phyloP scores from a whole-genome alignment of 2,113 vertebrate species.

The Brachionichthys hirsutus region DNA sequence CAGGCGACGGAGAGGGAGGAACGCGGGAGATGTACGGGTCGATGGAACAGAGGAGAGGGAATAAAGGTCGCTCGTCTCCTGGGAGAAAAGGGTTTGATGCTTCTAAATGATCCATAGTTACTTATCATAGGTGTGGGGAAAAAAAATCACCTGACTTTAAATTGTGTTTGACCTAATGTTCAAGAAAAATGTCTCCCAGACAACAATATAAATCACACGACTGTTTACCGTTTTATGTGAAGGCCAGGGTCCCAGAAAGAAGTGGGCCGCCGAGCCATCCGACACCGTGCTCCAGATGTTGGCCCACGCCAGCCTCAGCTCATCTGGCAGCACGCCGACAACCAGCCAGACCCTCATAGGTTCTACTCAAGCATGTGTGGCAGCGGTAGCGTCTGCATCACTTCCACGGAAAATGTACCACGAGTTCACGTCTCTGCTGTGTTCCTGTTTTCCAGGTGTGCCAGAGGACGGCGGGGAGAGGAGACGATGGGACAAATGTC shows the following conservation, averaged over 20 bases:
- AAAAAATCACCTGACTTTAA: too few relatives aligned
- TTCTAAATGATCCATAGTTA: too few relatives aligned
- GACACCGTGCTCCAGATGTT: constrained; percentile 71
- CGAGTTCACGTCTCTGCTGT: not conserved
- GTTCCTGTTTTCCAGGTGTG: constrained; percentile 12
- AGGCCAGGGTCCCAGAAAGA: constrained; percentile 57
- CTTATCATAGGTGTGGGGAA: too few relatives aligned
- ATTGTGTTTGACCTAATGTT: too few relatives aligned
- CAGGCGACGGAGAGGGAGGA: constrained; percentile 41
- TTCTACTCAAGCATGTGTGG: constrained; percentile 6
- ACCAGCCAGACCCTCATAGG: constrained; percentile 31
- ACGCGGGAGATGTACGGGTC: constrained; percentile 23
- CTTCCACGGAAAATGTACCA: too few relatives aligned
- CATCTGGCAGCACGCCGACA: constrained; percentile 71
- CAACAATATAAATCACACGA: not conserved
- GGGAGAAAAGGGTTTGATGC: constrained; percentile 62
- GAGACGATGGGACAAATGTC: constrained; percentile 81
- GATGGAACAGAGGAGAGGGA: constrained; percentile 72
- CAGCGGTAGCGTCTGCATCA: too few relatives aligned
- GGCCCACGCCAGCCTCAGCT: constrained; percentile 77
- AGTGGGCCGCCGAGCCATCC: constrained; percentile 77
- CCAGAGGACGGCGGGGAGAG: constrained; percentile 66
- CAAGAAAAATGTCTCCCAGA: not conserved
- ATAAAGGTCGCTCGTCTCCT: constrained; percentile 60
- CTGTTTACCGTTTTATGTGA: constrained; percentile 1